Conservation (phyloP, 2,113 vertebrate species). For the Cranoglanis bouderius region DNA sequence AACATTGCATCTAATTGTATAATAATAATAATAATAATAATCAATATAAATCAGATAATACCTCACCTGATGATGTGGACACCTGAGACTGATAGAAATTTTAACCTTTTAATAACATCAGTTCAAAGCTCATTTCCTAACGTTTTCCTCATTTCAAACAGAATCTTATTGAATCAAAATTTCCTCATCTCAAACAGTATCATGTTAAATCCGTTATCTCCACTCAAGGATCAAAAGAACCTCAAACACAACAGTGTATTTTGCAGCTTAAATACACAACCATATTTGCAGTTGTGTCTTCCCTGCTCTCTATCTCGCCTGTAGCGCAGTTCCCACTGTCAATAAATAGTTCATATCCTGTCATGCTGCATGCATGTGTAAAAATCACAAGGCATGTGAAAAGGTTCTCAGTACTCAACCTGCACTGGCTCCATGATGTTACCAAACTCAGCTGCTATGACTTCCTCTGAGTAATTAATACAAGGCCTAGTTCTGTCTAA, state of each 20-base stretch:
- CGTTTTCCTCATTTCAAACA: background rate
- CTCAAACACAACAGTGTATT: background rate
- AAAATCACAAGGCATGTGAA: conserved; percentile 67
- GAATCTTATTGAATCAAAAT: background rate
- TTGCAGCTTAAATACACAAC: background rate
- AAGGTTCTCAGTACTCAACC: conserved; percentile 25
- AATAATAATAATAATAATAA: background rate
- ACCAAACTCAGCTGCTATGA: conserved; percentile 54
- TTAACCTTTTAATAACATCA: background rate
- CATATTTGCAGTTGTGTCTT: background rate
- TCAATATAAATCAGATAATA: background rate
- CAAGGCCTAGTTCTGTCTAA: conserved; percentile 25
- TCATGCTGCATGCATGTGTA: conserved; percentile 63
- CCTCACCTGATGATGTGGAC: background rate
- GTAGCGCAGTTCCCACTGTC: conserved; percentile 59
- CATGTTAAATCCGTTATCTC: background rate
- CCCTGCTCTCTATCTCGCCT: background rate
- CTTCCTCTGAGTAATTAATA: background rate
- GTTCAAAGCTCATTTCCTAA: background rate
- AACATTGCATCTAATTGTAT: background rate
- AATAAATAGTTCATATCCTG: conserved; percentile 70
- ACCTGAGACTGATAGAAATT: background rate
- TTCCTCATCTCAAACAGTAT: background rate
- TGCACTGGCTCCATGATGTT: conserved; percentile 33
- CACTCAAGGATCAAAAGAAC: background rate